Evolutionary conservation across 2,113 vertebrate species (phyloP), one percentile per base, ranked within the genome.

Genomic region (Myrmecobius fasciatus): DNA sequence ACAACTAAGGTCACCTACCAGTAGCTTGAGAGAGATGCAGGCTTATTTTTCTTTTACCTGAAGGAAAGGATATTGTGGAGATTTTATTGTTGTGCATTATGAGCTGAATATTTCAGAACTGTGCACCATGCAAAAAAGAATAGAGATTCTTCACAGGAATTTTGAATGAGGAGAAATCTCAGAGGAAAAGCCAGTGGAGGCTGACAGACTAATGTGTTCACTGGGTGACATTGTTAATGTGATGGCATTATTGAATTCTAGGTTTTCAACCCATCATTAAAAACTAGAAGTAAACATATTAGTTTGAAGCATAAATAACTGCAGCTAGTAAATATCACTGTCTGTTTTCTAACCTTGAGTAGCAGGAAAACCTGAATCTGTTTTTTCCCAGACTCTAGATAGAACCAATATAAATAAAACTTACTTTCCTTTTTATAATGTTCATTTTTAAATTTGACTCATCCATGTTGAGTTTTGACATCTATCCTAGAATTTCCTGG

Each of bases 1-100:
- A 96, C 95, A 97, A 97, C 95, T 96, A 97, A 97, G 96, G 97
- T 97, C 98, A 97, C 97, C 92, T 94, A 93, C 95, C 91, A 95
- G 51, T 93, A 96, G 89, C 89, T 83, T 93, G 60, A 95, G 91
- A 95, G 67, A 89, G 46, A 91, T 48, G 89, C 36, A 46, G n/a
- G 25, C 91, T 95, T 94, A 96, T 96, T 97, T 94, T 75, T 95
- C 95, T 95, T 96, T 95, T 92, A 17, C 88, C 89, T 94, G 75
- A 56, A 54, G 91, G 95, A 91, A 95, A 96, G 43, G 22, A 67
- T 60, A 91, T 8, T 48, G 46, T 95, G 22, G 31, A 97, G 94
- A 46, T 43, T 92, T 97, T 95, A 92, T 53, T n/a, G 91, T 94
- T 94, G 91, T 28, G 17, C 91, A 91, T 54, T 94, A 91, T 95